Conservation (phyloP, 2,113 vertebrate species). For the Thermophis baileyi region DNA sequence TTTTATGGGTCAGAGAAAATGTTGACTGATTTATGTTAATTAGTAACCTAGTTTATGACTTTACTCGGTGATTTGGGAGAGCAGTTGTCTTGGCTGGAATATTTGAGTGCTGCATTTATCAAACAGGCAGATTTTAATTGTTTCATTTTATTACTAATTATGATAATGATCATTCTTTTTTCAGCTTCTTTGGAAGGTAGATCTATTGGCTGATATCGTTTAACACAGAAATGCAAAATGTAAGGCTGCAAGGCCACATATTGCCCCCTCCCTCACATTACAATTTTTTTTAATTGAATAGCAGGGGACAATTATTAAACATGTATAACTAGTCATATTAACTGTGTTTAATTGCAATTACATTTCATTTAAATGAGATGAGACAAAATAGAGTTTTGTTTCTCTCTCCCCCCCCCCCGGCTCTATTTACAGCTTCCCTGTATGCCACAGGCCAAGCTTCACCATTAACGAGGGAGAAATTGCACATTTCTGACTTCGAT, state of each 20-base stretch:
- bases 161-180: conserved; percentile 30
- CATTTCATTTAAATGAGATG: background rate
- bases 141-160: conserved; percentile 36
- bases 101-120: conserved; percentile 20
- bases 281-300: background rate
- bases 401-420: accelerated
- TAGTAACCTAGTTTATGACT: conserved; percentile 29
- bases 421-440: background rate
- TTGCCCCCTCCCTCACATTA: background rate
- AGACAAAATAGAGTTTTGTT: background rate
- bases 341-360: background rate
- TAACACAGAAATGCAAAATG: conserved; percentile 11
- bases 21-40: conserved; percentile 17
- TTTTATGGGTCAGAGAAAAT: conserved; percentile 11
- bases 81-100: conserved; percentile 16
- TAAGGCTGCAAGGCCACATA: background rate
- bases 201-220: conserved; percentile 21
- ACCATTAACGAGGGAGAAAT: background rate
- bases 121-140: conserved; percentile 18
- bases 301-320: background rate
- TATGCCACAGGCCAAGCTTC: background rate
- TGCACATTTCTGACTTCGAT: background rate
- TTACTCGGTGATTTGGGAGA: conserved; percentile 23
- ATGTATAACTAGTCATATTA: background rate
- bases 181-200: conserved; percentile 28